Evolutionary conservation across 2,113 vertebrate species (phyloP), one percentile per base, ranked within the genome.

Genomic region (Cromileptes altivelis): DNA sequence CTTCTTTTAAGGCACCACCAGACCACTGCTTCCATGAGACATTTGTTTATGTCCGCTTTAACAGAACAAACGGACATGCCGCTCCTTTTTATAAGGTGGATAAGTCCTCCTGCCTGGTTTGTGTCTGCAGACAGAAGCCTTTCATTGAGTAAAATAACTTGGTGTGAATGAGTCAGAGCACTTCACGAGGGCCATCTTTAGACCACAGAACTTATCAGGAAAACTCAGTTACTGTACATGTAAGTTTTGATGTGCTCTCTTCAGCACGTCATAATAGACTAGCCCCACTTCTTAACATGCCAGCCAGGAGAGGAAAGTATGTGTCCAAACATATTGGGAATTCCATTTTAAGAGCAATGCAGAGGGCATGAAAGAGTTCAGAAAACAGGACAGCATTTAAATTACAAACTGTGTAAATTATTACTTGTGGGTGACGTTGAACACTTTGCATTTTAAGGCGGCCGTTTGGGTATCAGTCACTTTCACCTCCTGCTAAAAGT

Each of bases 401-500:
- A 90, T 84, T 67, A 74, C 84, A 90, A 87, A 80, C 75, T 13
- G n/a, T 77, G 80, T 90, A 92, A 89, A 68, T 84, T 74, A 93
- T 92, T 55, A 88, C 85, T 89, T 93, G 91, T 67, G 78, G 80
- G 64, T 90, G 89, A 93, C 13, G 55, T 47, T 93, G 74, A 91
- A 88, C 90, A 90, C 89, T 93, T 93, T 47, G 52, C n/a, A 70
- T 93, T 84, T 79, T 71, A 69, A 78, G 80, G 56, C 53, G 11
- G 70, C 70, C 78, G 19, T 85, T 81, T 74, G 67, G 67, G 78
- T 64, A 90, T 92, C 88, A 87, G 91, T 94, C 91, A 93, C 90
- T 92, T 93, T 94, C 91, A 93, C 92, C 91, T 93, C 86, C 78
- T 67, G 11, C 27, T 89, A 80, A 92, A 93, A 89, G 93, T 91